Base-by-base conservation (phyloP, 2,888 invertebrate genomes). In the Mimumesa dahlbomi region DNA sequence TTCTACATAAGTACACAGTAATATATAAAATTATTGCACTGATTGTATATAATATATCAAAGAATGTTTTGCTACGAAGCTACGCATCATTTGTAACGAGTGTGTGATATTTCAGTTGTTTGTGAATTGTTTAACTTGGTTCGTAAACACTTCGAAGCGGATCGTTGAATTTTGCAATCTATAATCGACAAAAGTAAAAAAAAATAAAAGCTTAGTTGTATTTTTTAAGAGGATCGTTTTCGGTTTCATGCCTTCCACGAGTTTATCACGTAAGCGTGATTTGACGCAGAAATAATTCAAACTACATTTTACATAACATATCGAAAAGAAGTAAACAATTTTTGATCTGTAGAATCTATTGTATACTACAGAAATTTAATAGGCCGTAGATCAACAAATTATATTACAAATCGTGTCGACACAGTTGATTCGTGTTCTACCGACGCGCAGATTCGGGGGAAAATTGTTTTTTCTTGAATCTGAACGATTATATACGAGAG, bases 221-320 rank as follows among this genome's bases (percentile, higher is more conserved):
- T n/a, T n/a, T n/a, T n/a, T n/a, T n/a, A n/a, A n/a, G 42, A 42
- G 43, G 40, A 58, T 45, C 62, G 52, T 48, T 59, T 75, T 79
- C 77, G 66, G 79, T 79, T 79, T 77, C 79, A 79, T 75, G 79
- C 75, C 79, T 77, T 76, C 65, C 69, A 36, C 14, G 16, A 63
- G 53, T 59, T 54, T 43, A 49, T 56, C 50, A 18, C 29, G 46
- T 43, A 52, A 59, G 42, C 45, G 46, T 61, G 43, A 57, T 48
- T 63, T 57, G 57, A 62, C 53, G 50, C 50, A 29, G 34, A 64
- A 65, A 43, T 53, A 56, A 65, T 75, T 68, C 54, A 64, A 73
- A 54, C 42, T 65, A 70, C 77, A 73, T 64, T 79, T 79, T 73
- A 71, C 64, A 75, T 69, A 69, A 79, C 79, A 79, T 79, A 79